Base-by-base conservation (phyloP, 2,797 vertebrate genomes). In the Neopelma chrysocephalum region DNA sequence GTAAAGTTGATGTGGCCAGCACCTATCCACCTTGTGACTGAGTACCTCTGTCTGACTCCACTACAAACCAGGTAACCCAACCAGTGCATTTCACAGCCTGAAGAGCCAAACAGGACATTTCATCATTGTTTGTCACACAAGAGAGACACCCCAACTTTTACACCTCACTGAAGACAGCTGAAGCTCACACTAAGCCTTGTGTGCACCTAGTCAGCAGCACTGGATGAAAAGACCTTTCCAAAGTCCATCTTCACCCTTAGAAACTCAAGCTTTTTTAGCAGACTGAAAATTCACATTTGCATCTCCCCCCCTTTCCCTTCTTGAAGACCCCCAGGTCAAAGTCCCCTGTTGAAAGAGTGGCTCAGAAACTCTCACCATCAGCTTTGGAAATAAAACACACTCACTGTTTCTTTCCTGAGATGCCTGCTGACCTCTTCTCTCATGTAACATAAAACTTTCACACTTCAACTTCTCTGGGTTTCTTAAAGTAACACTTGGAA, bases 401-500 rank as follows among this genome's bases (percentile, higher is more conserved):
- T 87, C 3, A 3, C 47, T 72, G 58, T 94, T 97, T 82, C 77
- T 90, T 93, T 95, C 62, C 77, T 27, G 71, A 92, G 88, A 82
- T 92, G 92, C 88, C 92, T 92, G 92, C 75, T 12, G 90, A 95
- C 92, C 93, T 95, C 90, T 89, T 94, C 86, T 96, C 92, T 89
- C 92, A 79, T 7, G 9, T 93, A 96, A 96, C 90, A 89, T 94
- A 96, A 96, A 96, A 96, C 89, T 87, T 96, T 94, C 92, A 94
- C 96, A 90, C 93, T 94, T 92, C 81, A 64, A 1, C 81, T 96
- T 96, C 88, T 96, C 96, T 96, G 95, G 70, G 56, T 96, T 97
- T 97, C 95, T 96, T 96, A 92, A 90, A 96, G 92, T 77, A 96
- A 96, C 96, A 93, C 95, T 90, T 96, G 81, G 93, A 95, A 96